Evolutionary conservation across 2,888 invertebrate genomes (phyloP), one percentile per base, ranked within the genome.

Genomic region (Pyralis farinalis): DNA sequence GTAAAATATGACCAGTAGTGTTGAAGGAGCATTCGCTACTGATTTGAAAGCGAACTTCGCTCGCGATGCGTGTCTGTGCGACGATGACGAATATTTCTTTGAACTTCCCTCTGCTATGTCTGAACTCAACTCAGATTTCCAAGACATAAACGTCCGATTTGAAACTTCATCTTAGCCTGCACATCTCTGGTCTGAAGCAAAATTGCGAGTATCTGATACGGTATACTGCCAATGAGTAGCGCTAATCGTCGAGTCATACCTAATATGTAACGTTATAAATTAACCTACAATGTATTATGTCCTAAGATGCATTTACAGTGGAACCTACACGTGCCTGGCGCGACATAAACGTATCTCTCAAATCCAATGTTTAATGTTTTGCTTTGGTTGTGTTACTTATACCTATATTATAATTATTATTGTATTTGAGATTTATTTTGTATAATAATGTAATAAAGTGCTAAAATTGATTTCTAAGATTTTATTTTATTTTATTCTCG

Each of bases 301-400:
- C 63, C 61, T 66, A 59, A 60, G 51, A 63, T 82, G 86, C 85
- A 86, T 85, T 85, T 83, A 87, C 60, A 76, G 16, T 16, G 16
- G 74, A 65, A 60, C 54, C 55, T 48, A 60, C 53, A 46, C 53
- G 58, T 53, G 72, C 72, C 71, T 70, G 60, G 63, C 63, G 74
- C 69, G 73, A 71, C 66, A 69, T 68, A 69, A 71, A 63, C 62
- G 58, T 75, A 65, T 74, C 71, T 81, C 74, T 84, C 78, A 83
- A 80, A 84, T 83, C 72, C 81, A 81, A 79, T 78, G 75, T 79
- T 76, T 82, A 79, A 85, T 79, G 75, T 86, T 83, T 86, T 83
- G 85, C 84, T 87, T 87, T 81, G 87, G 87, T 88, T 88, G 87
- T 88, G 87, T 87, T 87, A 86, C 82, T 82, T 85, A 82, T 83